phyloP scores from a whole-genome alignment of 2,888 invertebrate genomes.

The Seira sanloemensis region DNA sequence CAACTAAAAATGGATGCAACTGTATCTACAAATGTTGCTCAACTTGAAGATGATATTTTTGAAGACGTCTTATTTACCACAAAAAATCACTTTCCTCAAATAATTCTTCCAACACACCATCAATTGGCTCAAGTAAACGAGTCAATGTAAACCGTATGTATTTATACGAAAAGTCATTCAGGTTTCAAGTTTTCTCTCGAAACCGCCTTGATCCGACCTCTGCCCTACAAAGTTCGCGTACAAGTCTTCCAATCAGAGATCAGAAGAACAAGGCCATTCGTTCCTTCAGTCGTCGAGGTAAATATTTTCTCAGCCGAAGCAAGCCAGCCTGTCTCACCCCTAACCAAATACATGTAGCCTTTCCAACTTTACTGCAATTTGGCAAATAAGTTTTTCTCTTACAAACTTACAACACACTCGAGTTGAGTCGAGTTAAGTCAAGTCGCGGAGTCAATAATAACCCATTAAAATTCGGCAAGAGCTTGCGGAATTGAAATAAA shows the following conservation, averaged over 20 bases:
- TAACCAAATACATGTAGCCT: too few species aligned
- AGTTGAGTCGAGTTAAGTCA: background rate
- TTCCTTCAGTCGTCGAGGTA: background rate
- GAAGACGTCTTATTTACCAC: too few species aligned
- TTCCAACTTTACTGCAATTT: too few species aligned
- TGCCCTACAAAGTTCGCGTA: background rate
- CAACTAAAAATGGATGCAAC: too few species aligned
- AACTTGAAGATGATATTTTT: too few species aligned
- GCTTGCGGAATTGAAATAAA: constrained; percentile 49
- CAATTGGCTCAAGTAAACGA: too few species aligned
- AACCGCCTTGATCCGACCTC: background rate
- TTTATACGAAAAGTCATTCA: background rate
- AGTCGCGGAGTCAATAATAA: constrained; percentile 36
- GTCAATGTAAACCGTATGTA: too few species aligned
- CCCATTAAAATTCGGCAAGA: constrained; percentile 55
- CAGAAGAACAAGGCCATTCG: constrained; percentile 10
- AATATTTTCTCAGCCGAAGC: background rate
- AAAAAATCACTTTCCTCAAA: too few species aligned
- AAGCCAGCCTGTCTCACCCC: background rate
- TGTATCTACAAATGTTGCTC: too few species aligned
- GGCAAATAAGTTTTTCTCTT: too few species aligned
- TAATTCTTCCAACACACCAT: too few species aligned
- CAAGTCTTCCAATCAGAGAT: background rate
- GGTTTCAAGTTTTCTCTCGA: background rate
- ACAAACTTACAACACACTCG: background rate